These are phyloP conservation scores for silkworm (Bombyx mori) DNA, from an alignment of 1,140 invertebrate species.

Conservation along the genomic window ASM3026992v2 NC_085130.1:18035501-18036000, in stretches of 20 bases:
- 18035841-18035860: not conserved
- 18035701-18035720: slow-evolving; percentile 6
- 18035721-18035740: slow-evolving; percentile 4
- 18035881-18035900: not conserved
- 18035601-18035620: too few relatives aligned
- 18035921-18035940: not conserved
- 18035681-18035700: not conserved
- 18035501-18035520: too few relatives aligned
- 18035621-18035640: slow-evolving; percentile 1
- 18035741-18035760: slow-evolving; percentile 4
- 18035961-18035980: slow-evolving; percentile 6
- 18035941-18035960: slow-evolving; percentile 5
- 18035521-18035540: too few relatives aligned
- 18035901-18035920: slow-evolving; percentile 1
- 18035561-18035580: too few relatives aligned
- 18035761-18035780: slow-evolving; percentile 9
- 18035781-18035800: slow-evolving; percentile 2
- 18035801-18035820: slow-evolving; percentile 1
- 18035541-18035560: too few relatives aligned
- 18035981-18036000: slow-evolving; percentile 7
- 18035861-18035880: not conserved
- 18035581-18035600: too few relatives aligned
- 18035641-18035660: not conserved
- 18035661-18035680: not conserved
- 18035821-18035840: slow-evolving; percentile 1